Base-by-base conservation (phyloP, 2,888 invertebrate species). In the Nasonovia ribisnigri region DNA sequence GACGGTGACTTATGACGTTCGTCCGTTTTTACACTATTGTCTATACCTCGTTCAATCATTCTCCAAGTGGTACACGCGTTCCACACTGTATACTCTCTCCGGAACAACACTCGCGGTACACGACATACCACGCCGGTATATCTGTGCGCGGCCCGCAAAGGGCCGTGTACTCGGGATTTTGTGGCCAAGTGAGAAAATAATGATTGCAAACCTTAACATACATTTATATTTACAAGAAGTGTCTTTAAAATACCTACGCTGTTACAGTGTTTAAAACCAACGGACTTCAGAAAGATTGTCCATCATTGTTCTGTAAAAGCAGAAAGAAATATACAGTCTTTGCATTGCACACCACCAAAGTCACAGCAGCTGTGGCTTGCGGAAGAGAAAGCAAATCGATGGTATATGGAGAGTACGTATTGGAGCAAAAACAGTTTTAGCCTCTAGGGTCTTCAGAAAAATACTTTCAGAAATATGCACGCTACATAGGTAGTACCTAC, bases 1-100 rank as follows among this genome's bases (percentile, higher is more conserved):
- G n/a, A 86, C 46, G 86, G n/a, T 46, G 86, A 48, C n/a, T 86
- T 48, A 86, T 86, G 86, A 86, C 46, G 11, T 86, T 86, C 16
- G 13, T 84, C 43, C 24, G 13, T 48, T 86, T 48, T 29, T 86
- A 29, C 24, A 3, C 13, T 46, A 86, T 29, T 84, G 0, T 11
- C 24, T 42, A 42, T 2, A 20, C 20, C 46, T 46, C 26, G 13
- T 84, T 26, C 13, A 20, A 84, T 43, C 43, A 13, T 84, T 84
- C 4, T 3, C 16, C 43, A 43, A 84, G 43, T 29, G 8, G 3
- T 26, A 86, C 13, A 11, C 43, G 84, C 46, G 46, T 46, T 5
- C 77, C 20, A 77, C 36, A 54, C 54, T 10, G 6, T 46, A 48
- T 48, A n/a, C 13, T n/a, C n/a, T 77, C 36, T 36, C 20, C 20